Base-by-base conservation (phyloP, 2,888 invertebrate genomes). In the Gastracanthus pulcherrimus region DNA sequence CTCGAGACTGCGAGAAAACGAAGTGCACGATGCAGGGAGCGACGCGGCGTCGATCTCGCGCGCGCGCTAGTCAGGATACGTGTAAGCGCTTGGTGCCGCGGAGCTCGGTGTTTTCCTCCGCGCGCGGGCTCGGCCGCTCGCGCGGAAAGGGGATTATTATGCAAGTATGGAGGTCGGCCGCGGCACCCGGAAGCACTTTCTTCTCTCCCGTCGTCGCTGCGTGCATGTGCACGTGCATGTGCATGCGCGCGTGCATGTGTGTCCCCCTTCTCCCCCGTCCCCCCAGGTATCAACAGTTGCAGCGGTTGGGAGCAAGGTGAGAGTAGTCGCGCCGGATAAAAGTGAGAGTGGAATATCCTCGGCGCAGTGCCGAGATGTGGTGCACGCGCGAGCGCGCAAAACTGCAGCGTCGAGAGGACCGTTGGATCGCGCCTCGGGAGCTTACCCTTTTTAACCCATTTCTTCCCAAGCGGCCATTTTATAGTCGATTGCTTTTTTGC, bases 181-280 rank as follows among this genome's bases (percentile, higher is more conserved):
- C 13, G 38, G n/a, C 45, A 87, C 87, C 85, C 88, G 89, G 88
- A 88, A 89, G 85, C 87, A 89, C 89, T 89, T 89, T 89, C 89
- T 87, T 89, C 85, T 77, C 66, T 71, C 80, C 78, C 84, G 85
- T 85, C 82, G 51, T 41, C 26, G 26, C 45, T 34, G 29, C 29
- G n/a, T 13, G 16, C n/a, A 6, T 34, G 7, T 36, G 19, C 7
- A 16, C 58, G n/a, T n/a, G n/a, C n/a, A n/a, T n/a, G n/a, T 55
- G 55, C 55, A 9, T 3, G 34, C 16, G 36, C 41, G 26, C 11
- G 1, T 3, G 34, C 55, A 51, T 23, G 55, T 7, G 60, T n/a
- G n/a, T n/a, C n/a, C n/a, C n/a, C n/a, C n/a, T n/a, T n/a, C n/a
- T n/a, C n/a, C n/a, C n/a, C n/a, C n/a, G n/a, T n/a, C n/a, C n/a